Conservation (phyloP, 2,888 invertebrate species). For the Globia sparganii region DNA sequence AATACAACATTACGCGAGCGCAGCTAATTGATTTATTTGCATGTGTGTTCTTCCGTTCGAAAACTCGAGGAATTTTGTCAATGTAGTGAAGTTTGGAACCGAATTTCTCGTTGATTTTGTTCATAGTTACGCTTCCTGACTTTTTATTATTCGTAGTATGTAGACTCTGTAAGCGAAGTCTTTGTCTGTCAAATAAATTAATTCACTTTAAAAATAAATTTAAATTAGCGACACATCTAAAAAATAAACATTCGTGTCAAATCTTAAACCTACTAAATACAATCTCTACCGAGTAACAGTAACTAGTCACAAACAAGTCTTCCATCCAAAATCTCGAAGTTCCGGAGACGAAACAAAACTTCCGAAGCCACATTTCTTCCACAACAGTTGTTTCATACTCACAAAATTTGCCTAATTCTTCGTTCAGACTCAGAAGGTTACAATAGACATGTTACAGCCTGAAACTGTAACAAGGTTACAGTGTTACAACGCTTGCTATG, state of each 20-base stretch:
- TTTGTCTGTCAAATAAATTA: background rate
- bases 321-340: constrained; percentile 15
- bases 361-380: constrained; percentile 36
- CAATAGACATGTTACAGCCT: constrained; percentile 43
- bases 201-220: background rate
- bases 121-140: no score
- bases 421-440: constrained; percentile 46
- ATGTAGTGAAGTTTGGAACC: no score
- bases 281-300: background rate
- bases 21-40: no score
- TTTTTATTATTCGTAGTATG: no score
- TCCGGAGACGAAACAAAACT: constrained; percentile 33
- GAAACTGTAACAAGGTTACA: constrained; percentile 57
- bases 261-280: constrained; percentile 10
- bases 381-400: constrained; percentile 43
- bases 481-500: constrained; percentile 49
- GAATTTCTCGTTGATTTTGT: no score
- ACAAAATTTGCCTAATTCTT: constrained; percentile 57
- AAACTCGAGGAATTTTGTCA: no score
- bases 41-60: no score
- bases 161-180: background rate
- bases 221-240: background rate
- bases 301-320: constrained; percentile 16
- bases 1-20: no score
- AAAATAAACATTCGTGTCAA: background rate